Conservation (phyloP, 2,888 invertebrate species). For the Sinelater perroti region DNA sequence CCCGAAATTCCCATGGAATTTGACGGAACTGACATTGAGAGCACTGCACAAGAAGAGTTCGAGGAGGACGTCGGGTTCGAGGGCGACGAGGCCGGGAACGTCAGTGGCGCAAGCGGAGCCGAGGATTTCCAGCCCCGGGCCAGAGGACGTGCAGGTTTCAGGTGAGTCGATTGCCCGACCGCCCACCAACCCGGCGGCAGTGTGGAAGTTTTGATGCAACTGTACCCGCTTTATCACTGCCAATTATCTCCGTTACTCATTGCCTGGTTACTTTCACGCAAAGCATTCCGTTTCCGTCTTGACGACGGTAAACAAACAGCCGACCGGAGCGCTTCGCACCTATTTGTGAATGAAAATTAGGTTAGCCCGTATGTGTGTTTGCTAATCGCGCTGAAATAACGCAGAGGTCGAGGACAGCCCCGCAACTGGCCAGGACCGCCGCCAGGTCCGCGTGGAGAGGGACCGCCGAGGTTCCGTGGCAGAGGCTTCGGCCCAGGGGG, state of each 20-base stretch:
- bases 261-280: too few relatives aligned
- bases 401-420: conserved; percentile 56
- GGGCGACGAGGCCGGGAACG: conserved; percentile 47
- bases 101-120: conserved; percentile 50
- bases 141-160: conserved; percentile 62
- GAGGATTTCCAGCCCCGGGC: conserved; percentile 62
- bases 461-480: conserved; percentile 73
- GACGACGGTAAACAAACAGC: too few relatives aligned
- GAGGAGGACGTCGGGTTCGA: conserved; percentile 55
- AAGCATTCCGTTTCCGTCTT: too few relatives aligned
- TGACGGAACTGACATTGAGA: conserved; percentile 43
- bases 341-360: too few relatives aligned
- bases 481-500: conserved; percentile 70
- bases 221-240: too few relatives aligned
- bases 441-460: conserved; percentile 61
- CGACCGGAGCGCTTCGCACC: too few relatives aligned
- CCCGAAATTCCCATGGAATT: conserved; percentile 45
- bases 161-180: conserved; percentile 60
- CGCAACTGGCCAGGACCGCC: conserved; percentile 60
- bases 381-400: too few relatives aligned
- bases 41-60: conserved; percentile 48
- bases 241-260: too few relatives aligned
- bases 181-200: too few relatives aligned
- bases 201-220: too few relatives aligned
- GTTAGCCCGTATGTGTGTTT: too few relatives aligned